phyloP scores from a whole-genome alignment of 1,140 invertebrate genomes.

The Heliconius nattereri region DNA sequence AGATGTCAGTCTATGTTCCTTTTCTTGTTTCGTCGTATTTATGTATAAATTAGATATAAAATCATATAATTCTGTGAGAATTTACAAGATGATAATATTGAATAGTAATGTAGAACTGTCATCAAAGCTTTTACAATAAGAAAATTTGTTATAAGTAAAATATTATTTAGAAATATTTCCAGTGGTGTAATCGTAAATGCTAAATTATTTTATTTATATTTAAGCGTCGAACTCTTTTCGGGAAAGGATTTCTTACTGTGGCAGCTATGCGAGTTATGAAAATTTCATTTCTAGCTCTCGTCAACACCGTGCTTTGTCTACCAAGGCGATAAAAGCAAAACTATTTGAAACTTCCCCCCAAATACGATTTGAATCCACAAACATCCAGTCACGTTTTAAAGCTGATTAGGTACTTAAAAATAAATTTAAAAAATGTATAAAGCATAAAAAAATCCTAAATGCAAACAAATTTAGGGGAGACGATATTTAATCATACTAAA shows the following conservation, averaged over 20 bases:
- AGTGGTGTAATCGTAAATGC: too few relatives aligned
- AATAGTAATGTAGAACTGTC: background rate
- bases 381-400: background rate
- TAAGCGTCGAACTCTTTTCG: too few relatives aligned
- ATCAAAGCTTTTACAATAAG: background rate
- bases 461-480: background rate
- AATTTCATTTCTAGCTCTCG: too few relatives aligned
- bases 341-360: too few relatives aligned
- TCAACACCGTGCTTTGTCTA: too few relatives aligned
- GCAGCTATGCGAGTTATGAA: too few relatives aligned
- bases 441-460: too few relatives aligned
- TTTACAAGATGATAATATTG: conserved; percentile 21
- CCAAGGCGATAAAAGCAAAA: too few relatives aligned
- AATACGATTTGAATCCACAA: background rate
- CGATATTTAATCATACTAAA: conserved; percentile 11
- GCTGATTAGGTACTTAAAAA: background rate
- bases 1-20: conserved; percentile 24
- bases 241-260: too few relatives aligned
- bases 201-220: too few relatives aligned
- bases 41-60: conserved; percentile 3
- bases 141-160: too few relatives aligned
- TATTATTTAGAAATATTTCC: too few relatives aligned
- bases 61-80: background rate
- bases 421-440: background rate
- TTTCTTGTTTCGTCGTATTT: background rate